A percentile compares a stretch with the other conserved stretches of the same genome.
These are phyloP conservation scores for Ovis canadensis DNA, from an alignment of 2,113 vertebrate species.

Conservation along the genomic window DNA sequence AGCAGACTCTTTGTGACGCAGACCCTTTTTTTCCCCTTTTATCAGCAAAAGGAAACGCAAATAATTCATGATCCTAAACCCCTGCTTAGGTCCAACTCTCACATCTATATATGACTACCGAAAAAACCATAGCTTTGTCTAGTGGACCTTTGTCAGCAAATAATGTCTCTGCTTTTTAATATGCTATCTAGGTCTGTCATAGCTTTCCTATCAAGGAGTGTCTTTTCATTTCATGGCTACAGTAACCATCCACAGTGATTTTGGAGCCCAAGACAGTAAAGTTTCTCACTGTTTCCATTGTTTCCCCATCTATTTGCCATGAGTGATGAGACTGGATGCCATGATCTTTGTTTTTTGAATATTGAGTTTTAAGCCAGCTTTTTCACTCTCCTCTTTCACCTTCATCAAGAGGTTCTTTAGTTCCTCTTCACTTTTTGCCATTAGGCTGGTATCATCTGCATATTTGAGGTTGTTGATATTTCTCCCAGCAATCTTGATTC, in stretches of 20 bases:
- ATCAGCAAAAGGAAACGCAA: neutral
- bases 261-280: neutral
- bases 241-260: neutral
- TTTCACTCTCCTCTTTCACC: neutral
- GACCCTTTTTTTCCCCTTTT: neutral
- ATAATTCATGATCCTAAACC: neutral
- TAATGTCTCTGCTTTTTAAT: neutral
- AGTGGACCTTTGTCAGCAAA: neutral
- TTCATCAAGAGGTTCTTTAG: neutral
- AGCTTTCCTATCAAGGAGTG: neutral
- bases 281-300: neutral
- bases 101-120: neutral
- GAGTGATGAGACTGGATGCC: neutral
- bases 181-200: neutral
- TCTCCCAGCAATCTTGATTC: neutral
- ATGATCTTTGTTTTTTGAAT: neutral
- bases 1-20: neutral
- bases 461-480: neutral
- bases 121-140: neutral
- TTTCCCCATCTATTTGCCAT: neutral
- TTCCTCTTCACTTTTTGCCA: neutral
- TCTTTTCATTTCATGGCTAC: neutral
- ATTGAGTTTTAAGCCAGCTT: neutral
- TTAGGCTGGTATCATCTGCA: neutral
- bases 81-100: neutral